A percentile compares a stretch with the other conserved stretches of the same genome.
Evolutionary conservation across 2,797 vertebrate species (phyloP).

Genomic region (Sebastes itinus): DNA sequence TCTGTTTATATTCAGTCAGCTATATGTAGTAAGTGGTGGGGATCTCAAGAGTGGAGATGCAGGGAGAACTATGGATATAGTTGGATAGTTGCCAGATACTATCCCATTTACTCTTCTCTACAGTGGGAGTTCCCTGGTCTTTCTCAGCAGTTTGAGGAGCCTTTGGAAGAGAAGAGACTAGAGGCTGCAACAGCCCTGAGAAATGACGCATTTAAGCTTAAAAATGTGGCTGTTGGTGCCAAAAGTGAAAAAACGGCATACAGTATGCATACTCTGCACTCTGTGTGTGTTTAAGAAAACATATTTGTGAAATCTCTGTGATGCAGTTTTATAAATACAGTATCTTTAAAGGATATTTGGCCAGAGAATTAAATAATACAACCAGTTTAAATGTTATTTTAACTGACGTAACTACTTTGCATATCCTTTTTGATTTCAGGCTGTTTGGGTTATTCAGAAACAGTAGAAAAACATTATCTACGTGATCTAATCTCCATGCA

Average conservation of each 20-base stretch:
- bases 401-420: neutral
- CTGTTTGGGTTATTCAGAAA: neutral
- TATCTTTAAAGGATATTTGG: neutral
- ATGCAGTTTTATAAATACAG: neutral
- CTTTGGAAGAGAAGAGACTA: neutral
- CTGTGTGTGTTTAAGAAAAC: neutral
- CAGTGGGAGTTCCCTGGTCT: neutral
- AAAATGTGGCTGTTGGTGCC: neutral
- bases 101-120: neutral
- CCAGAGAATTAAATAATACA: neutral
- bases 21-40: neutral
- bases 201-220: neutral
- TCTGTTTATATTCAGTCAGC: constrained; percentile 24
- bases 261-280: neutral
- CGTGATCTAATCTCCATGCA: constrained; percentile 3
- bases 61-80: neutral
- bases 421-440: neutral
- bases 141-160: constrained; percentile 9
- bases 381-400: neutral
- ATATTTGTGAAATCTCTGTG: neutral
- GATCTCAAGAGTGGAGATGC: neutral
- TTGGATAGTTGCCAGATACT: neutral
- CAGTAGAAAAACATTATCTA: neutral
- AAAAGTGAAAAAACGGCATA: neutral
- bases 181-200: constrained; percentile 4